Evolutionary conservation across 35 echinoderm and acorn worm genomes (phyloP).

Genomic region (Stichopus chloronotus): DNA sequence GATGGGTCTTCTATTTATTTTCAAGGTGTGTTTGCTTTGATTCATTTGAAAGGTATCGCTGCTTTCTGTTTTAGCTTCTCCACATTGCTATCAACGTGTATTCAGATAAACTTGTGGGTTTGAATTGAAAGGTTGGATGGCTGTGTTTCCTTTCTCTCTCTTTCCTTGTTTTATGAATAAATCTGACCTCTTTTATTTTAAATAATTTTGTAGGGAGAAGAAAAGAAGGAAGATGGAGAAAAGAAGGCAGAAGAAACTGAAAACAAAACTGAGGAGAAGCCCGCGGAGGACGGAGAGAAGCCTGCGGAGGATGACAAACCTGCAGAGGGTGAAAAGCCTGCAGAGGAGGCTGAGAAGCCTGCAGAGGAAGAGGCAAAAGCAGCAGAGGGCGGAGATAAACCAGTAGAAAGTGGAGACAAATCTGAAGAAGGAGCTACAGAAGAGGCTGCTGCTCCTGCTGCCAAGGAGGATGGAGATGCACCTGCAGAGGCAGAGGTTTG

Average conservation of each 20-base stretch:
- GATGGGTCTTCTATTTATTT: too few relatives aligned
- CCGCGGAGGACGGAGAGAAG: not conserved
- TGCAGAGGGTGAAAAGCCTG: constrained; percentile 4
- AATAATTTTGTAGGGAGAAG: not conserved
- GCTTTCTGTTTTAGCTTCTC: too few relatives aligned
- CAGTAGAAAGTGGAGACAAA: not conserved
- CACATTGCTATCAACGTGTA: too few relatives aligned
- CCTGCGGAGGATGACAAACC: constrained; percentile 33
- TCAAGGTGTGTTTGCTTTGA: too few relatives aligned
- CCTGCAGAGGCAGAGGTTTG: constrained; percentile 9
- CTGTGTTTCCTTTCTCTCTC: too few relatives aligned
- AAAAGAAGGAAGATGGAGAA: not conserved
- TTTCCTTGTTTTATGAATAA: too few relatives aligned
- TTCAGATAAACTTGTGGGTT: too few relatives aligned
- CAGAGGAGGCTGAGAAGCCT: not conserved
- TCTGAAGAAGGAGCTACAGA: not conserved
- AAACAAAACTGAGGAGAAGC: constrained; percentile 26
- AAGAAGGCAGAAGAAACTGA: constrained; percentile 19
- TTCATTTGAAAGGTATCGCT: too few relatives aligned
- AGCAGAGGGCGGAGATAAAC: not conserved
- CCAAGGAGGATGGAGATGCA: not conserved
- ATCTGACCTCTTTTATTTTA: not conserved
- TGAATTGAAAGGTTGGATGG: too few relatives aligned
- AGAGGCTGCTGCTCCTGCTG: not conserved
- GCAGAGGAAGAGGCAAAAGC: not conserved